These are phyloP conservation scores for Acridotheres tristis DNA, from an alignment of 2,797 vertebrate species.

Conservation along the genomic window DNA sequence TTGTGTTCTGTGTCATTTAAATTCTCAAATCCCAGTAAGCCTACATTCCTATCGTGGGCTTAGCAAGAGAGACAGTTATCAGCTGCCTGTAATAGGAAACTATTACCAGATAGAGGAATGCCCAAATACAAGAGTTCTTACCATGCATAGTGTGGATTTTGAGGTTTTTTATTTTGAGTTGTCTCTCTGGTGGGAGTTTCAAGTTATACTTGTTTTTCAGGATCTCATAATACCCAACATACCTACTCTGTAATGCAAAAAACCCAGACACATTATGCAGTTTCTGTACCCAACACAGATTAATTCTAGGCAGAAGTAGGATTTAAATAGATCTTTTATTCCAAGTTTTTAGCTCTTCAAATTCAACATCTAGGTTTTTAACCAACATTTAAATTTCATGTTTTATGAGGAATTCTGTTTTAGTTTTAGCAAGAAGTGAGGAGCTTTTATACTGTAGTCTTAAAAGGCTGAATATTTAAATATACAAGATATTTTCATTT, in stretches of 20 bases:
- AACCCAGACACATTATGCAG: conserved; percentile 34
- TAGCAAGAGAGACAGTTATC: not conserved
- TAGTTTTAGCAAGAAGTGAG: not conserved
- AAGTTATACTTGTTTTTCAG: conserved; percentile 88
- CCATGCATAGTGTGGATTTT: conserved; percentile 89
- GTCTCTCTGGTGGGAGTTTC: conserved; percentile 83
- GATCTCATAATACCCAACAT: conserved; percentile 92
- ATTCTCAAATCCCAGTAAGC: not conserved
- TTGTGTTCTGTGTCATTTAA: not conserved
- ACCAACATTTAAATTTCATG: not conserved
- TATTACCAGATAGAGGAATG: not conserved
- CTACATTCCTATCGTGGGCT: not conserved
- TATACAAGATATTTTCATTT: not conserved
- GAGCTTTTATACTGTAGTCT: not conserved
- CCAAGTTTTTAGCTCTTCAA: not conserved
- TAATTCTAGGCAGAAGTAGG: not conserved
- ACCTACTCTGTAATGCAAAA: conserved; percentile 86
- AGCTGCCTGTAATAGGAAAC: not conserved
- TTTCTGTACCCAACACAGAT: not conserved
- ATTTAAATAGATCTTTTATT: not conserved
- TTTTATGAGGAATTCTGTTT: not conserved
- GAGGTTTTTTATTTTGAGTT: conserved; percentile 85
- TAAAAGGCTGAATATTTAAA: not conserved
- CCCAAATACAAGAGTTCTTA: conserved; percentile 67
- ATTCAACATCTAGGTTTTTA: not conserved